Conservation (phyloP, 1,140 invertebrate genomes). For the Microplitis demolitor region DNA sequence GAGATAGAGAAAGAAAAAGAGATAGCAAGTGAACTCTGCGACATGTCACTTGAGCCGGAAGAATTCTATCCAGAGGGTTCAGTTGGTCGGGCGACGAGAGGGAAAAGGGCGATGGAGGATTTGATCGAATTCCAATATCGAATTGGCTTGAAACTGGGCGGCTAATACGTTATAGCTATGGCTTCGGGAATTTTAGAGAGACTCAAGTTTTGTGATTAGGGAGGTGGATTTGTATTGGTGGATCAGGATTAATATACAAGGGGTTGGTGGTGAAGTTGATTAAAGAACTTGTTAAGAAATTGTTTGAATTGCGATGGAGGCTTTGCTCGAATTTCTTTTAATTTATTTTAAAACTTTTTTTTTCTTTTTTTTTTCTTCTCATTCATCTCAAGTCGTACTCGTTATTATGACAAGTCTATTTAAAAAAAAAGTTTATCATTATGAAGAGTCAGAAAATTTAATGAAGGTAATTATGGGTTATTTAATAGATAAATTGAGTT, state of each 20-base stretch:
- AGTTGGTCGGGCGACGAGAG: slow-evolving; percentile 2
- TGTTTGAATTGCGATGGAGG: neutral
- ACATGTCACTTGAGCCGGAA: slow-evolving; percentile 59
- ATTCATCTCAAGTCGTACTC: too few species aligned
- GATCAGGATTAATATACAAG: slow-evolving; percentile 6
- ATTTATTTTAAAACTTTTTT: neutral
- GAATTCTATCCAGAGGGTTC: slow-evolving; percentile 54
- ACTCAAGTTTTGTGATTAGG: slow-evolving; percentile 26
- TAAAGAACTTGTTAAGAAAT: slow-evolving; percentile 23
- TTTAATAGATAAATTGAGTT: too few species aligned
- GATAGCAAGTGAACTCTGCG: slow-evolving; percentile 52
- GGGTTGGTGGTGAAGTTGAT: slow-evolving; percentile 5
- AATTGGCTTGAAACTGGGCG: slow-evolving; percentile 42
- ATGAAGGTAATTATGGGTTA: too few species aligned
- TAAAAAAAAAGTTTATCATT: too few species aligned
- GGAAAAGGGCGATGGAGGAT: slow-evolving; percentile 40
- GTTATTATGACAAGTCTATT: too few species aligned
- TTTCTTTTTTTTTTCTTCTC: neutral
- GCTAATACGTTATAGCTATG: slow-evolving; percentile 12
- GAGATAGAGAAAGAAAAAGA: slow-evolving; percentile 18
- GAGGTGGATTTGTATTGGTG: slow-evolving; percentile 12
- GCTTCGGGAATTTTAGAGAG: slow-evolving; percentile 29
- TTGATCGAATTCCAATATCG: slow-evolving; percentile 59
- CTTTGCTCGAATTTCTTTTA: neutral
- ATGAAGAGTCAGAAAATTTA: too few species aligned